Conservation (phyloP, 30 jellyfish, hydroid and myxozoan genomes). For the Aurelia sp. region DNA sequence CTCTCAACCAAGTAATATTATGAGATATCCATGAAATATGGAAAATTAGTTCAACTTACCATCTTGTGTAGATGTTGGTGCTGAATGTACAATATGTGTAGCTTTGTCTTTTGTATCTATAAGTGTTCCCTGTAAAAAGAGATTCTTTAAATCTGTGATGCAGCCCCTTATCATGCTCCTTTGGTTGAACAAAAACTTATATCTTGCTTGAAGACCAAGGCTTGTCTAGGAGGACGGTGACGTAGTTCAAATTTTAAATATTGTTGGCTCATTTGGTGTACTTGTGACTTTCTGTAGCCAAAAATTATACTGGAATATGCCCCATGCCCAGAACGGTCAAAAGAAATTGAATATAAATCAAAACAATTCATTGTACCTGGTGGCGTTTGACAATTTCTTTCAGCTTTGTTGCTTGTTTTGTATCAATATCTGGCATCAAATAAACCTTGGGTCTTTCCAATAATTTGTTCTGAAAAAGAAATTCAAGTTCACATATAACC, state of each 20-base stretch:
- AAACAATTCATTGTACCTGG: constrained; percentile 53
- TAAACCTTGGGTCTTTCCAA: constrained; percentile 82
- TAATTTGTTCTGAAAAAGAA: constrained; percentile 62
- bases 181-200: no score
- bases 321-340: not conserved
- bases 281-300: no score
- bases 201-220: no score
- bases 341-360: not conserved
- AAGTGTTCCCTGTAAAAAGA: constrained; percentile 71
- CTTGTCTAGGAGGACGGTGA: no score
- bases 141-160: not conserved
- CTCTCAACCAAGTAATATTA: no score
- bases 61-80: constrained; percentile 76
- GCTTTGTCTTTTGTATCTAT: constrained; percentile 83
- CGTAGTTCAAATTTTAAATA: no score
- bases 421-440: constrained; percentile 71
- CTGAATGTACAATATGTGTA: constrained; percentile 85
- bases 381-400: constrained; percentile 92
- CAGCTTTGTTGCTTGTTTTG: constrained; percentile 63
- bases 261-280: no score
- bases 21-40: no score
- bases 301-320: not conserved
- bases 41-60: constrained; percentile 56
- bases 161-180: no score
- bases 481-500: no score